Conservation (phyloP, 2,888 invertebrate species). For the Nephrotoma appendiculata region DNA sequence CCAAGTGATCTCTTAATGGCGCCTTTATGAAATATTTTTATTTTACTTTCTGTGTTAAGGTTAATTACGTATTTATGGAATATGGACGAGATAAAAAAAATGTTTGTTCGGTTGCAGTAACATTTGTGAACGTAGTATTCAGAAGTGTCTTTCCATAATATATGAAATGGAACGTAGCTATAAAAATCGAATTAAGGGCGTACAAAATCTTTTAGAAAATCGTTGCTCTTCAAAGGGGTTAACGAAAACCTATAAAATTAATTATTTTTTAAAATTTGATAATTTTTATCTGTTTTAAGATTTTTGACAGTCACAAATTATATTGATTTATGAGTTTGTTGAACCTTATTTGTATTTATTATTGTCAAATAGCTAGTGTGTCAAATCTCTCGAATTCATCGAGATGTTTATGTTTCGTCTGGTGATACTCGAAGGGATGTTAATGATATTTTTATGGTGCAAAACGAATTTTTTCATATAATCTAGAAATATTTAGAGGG, state of each 20-base stretch:
- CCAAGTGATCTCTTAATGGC: neutral
- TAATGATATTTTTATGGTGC: neutral
- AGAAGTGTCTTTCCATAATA: neutral
- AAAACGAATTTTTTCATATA: too few species aligned
- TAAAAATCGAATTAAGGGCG: neutral
- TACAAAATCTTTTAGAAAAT: neutral
- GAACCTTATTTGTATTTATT: neutral
- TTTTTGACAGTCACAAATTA: neutral
- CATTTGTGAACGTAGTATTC: neutral
- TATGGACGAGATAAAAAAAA: neutral
- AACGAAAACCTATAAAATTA: neutral
- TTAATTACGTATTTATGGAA: neutral
- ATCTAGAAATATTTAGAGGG: too few species aligned
- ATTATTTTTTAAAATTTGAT: neutral
- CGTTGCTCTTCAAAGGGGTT: neutral
- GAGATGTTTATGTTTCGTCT: neutral
- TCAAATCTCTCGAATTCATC: neutral
- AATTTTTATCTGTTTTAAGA: neutral
- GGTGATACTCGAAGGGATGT: neutral
- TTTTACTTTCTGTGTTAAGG: neutral
- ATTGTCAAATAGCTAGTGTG: neutral
- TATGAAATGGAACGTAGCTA: neutral
- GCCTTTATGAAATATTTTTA: neutral
- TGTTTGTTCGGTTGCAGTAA: neutral
- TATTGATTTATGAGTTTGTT: neutral